Evolutionary conservation across 2,113 vertebrate genomes (phyloP).

Genomic region (Pungitius pungitius): DNA sequence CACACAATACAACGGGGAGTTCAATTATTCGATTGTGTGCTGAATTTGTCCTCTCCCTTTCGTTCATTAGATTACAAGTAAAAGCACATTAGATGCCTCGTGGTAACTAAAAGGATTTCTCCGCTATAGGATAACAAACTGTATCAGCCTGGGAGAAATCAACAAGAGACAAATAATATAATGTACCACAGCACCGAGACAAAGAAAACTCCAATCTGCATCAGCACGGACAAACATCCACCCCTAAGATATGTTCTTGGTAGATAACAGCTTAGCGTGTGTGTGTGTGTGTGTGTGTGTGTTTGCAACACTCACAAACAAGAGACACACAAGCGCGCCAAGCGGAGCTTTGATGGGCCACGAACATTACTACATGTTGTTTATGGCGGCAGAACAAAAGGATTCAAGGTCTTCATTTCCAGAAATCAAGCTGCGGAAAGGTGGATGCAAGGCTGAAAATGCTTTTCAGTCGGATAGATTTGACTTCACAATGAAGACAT

Average conservation of each 20-base stretch:
- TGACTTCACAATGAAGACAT: slow-evolving; percentile 58
- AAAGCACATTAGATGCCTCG: slow-evolving; percentile 71
- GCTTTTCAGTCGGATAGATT: slow-evolving; percentile 60
- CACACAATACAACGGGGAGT: slow-evolving; percentile 57
- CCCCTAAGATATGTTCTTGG: slow-evolving; percentile 74
- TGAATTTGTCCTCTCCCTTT: slow-evolving; percentile 58
- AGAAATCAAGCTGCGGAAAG: slow-evolving; percentile 68
- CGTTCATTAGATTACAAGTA: slow-evolving; percentile 76
- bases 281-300: slow-evolving; percentile 35
- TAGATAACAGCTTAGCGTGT: slow-evolving; percentile 70
- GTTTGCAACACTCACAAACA: slow-evolving; percentile 38
- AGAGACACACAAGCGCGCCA: slow-evolving; percentile 32
- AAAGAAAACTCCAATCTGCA: slow-evolving; percentile 74
- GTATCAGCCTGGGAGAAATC: slow-evolving; percentile 66
- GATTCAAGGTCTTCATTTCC: slow-evolving; percentile 75
- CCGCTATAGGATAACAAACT: slow-evolving; percentile 65
- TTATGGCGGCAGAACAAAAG: slow-evolving; percentile 74
- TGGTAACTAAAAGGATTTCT: slow-evolving; percentile 70
- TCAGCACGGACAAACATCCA: slow-evolving; percentile 76
- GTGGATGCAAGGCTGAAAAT: slow-evolving; percentile 55
- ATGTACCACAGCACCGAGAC: slow-evolving; percentile 65
- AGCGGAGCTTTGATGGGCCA: slow-evolving; percentile 70
- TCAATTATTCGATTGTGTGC: slow-evolving; percentile 69
- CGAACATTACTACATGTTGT: slow-evolving; percentile 74
- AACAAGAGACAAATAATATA: slow-evolving; percentile 69